Base-by-base conservation (phyloP, 35 echinoderm and acorn worm genomes). In the Ophiothrix spiculata region DNA sequence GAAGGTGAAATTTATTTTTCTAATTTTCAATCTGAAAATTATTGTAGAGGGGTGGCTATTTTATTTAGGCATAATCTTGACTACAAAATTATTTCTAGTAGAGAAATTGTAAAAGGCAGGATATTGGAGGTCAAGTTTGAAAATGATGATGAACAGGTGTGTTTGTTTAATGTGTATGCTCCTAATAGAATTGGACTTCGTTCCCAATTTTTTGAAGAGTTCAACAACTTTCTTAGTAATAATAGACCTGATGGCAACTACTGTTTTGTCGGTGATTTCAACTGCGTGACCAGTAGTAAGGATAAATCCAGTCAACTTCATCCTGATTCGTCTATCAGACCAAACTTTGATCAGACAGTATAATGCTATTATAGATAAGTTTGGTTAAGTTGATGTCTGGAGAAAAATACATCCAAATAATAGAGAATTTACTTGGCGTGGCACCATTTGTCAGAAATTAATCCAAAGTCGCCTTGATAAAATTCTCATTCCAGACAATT, bases 401-500 rank as follows among this genome's bases (percentile, higher is more conserved):
- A 8, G 45, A 11, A 21, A 54, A 21, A 8, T 11, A 54, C 45
- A 54, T 21, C 45, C 45, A 54, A 11, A 8, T 54, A 21, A 54
- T 54, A 8, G 45, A 11, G 45, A 8, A 11, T 54, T 54, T 54
- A 54, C 45, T 54, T 54, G 45, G 45, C 45, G 45, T 21, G 8
- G 60, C 1, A 69, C 23, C 25, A 69, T 69, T 12, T 25, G 29
- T 2, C 16, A 28, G 3, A 69, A 10, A 15, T n/a, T 69, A 15
- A 69, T 69, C 29, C 60, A 69, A 69, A 69, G 60, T 69, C 60
- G 60, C 29, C 17, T 69, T 69, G 60, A 69, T 69, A 69, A 69
- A 69, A 69, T 69, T 69, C 23, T 69, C 2, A n/a, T 69, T 25
- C 29, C 4, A 4, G 10, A n/a, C 29, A 15, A 10, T 2, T 12